Evolutionary conservation across 2,888 invertebrate genomes (phyloP).

Genomic region (Rhingia rostrata): DNA sequence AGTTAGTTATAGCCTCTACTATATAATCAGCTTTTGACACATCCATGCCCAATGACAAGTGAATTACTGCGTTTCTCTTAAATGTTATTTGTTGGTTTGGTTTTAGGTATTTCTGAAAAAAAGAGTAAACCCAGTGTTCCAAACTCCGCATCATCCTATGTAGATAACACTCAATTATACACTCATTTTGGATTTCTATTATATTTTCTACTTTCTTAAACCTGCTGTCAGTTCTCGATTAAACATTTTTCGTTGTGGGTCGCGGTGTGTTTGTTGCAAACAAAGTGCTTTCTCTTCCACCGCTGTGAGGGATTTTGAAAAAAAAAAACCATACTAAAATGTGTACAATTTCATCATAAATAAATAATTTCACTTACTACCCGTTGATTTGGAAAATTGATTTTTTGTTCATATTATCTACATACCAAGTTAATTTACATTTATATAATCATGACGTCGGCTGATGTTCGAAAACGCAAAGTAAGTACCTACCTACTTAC

Average conservation of each 20-base stretch:
- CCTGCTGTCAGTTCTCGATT: conserved; percentile 17
- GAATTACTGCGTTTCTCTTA: neutral
- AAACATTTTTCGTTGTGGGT: conserved; percentile 9
- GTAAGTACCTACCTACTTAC: conserved; percentile 76
- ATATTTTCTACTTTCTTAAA: neutral
- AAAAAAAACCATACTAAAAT: conserved; percentile 17
- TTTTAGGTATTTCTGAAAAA: neutral
- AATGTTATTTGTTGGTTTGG: neutral
- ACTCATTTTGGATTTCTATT: neutral
- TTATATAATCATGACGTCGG: conserved; percentile 77
- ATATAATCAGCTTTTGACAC: too few species aligned
- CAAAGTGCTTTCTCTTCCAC: neutral
- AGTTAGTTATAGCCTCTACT: too few species aligned
- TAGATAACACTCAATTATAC: neutral
- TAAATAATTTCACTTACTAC: conserved; percentile 9
- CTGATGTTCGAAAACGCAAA: conserved; percentile 80
- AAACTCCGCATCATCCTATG: conserved; percentile 15
- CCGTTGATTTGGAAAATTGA: conserved; percentile 9
- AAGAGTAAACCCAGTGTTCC: neutral
- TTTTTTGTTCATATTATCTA: conserved; percentile 3
- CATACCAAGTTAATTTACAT: conserved; percentile 38
- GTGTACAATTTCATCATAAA: conserved; percentile 25
- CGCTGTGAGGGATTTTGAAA: neutral
- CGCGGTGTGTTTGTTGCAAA: neutral
- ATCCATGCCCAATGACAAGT: neutral